Conservation (phyloP, 2,113 vertebrate genomes). For the Nibea albiflora region DNA sequence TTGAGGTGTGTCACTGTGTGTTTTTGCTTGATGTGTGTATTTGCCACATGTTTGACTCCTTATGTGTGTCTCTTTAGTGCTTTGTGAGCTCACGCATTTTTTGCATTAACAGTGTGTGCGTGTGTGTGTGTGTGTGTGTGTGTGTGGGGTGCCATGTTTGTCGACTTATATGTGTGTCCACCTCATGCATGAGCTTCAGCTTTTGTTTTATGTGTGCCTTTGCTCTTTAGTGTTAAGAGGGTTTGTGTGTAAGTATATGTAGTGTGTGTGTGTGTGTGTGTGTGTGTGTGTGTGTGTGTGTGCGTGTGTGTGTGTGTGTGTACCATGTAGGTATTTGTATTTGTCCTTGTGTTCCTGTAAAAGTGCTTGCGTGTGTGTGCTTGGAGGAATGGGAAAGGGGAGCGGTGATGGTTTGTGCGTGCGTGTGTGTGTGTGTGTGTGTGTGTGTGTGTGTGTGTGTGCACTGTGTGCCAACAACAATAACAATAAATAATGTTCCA, state of each 20-base stretch:
- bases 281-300: conserved; percentile 1
- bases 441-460: conserved; percentile 19
- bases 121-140: background rate
- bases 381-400: conserved; percentile 21
- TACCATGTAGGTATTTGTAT: conserved; percentile 9
- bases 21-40: conserved; percentile 9
- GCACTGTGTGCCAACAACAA: conserved; percentile 49
- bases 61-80: conserved; percentile 14
- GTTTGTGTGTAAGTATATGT: conserved; percentile 17
- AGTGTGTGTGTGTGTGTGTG: background rate
- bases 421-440: background rate
- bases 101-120: conserved; percentile 9
- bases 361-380: background rate
- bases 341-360: conserved; percentile 41
- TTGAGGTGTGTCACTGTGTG: conserved; percentile 28
- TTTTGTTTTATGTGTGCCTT: conserved; percentile 24
- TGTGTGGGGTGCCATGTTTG: conserved; percentile 6
- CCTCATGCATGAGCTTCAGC: background rate
- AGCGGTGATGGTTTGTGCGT: conserved; percentile 16
- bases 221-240: background rate
- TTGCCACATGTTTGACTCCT: background rate
- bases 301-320: conserved; percentile 7
- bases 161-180: conserved; percentile 3
- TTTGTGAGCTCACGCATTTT: conserved; percentile 14
- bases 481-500: conserved; percentile 70